phyloP scores from a whole-genome alignment of 2,113 vertebrate genomes.

The Lota lota region DNA sequence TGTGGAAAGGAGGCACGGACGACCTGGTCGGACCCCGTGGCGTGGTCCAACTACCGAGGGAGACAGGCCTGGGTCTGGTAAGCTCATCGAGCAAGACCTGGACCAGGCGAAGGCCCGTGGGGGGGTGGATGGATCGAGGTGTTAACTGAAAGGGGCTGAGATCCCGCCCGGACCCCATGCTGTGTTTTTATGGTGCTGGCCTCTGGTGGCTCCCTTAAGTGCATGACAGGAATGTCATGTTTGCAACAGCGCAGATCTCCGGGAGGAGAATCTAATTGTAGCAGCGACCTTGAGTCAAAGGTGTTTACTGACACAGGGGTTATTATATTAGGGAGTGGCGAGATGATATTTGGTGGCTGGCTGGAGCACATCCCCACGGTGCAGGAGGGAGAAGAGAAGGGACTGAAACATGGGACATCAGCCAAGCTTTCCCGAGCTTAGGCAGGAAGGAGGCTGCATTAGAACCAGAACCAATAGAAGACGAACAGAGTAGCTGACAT shows the following conservation, averaged over 20 bases:
- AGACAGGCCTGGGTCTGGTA: slow-evolving; percentile 35
- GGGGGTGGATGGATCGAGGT: slow-evolving; percentile 6
- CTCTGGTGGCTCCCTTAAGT: slow-evolving; percentile 22
- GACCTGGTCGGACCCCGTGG: too few species aligned
- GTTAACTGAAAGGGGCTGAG: slow-evolving; percentile 24
- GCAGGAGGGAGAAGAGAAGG: too few species aligned
- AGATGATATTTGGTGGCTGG: background rate
- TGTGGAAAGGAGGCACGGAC: too few species aligned
- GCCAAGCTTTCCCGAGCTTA: too few species aligned
- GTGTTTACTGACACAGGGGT: slow-evolving; percentile 32
- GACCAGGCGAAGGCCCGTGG: slow-evolving; percentile 8
- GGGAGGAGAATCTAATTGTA: slow-evolving; percentile 27
- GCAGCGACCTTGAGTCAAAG: slow-evolving; percentile 20
- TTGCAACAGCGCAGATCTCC: slow-evolving; percentile 13
- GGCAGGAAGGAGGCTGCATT: too few species aligned
- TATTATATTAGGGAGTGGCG: slow-evolving; percentile 1
- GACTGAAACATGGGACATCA: too few species aligned
- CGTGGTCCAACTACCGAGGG: slow-evolving; percentile 29
- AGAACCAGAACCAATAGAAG: too few species aligned
- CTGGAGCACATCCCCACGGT: too few species aligned
- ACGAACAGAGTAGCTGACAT: too few species aligned
- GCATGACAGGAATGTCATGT: slow-evolving; percentile 20
- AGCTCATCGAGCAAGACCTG: slow-evolving; percentile 32
- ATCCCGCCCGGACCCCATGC: slow-evolving; percentile 31
- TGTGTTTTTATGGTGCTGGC: slow-evolving; percentile 14